Evolutionary conservation across 2,113 vertebrate genomes (phyloP), one percentile per base, ranked within the genome.

Genomic region (Tiliqua scincoides): DNA sequence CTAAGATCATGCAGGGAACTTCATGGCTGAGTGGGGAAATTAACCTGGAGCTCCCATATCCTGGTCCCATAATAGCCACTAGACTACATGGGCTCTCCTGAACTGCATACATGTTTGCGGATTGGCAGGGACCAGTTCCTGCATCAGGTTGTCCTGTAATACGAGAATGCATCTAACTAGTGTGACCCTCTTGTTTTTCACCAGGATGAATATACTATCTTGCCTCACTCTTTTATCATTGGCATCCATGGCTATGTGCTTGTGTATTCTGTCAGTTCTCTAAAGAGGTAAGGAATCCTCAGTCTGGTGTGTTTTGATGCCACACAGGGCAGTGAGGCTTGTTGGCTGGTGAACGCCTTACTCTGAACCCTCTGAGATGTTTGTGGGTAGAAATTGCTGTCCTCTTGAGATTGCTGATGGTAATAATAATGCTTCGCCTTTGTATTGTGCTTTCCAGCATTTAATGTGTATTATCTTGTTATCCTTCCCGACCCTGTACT

Each of bases 151-250:
- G 9, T 8, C n/a, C 21, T 52, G 17, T 35, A n/a, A 9, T 14
- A n/a, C n/a, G n/a, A 21, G 21, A 43, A 62, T 17, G 3, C 1
- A 14, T 80, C 12, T 18, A 18, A 62, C 18, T 63, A 14, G 21
- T 11, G 37, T 18, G 52, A 12, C 30, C 48, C 43, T 27, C n/a
- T 75, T 86, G 77, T 52, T 30, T 79, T 73, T n/a, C 88, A 87
- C 65, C 90, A 98, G 98, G 97, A 98, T 7, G 96, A 98, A 79
- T 97, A 98, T 91, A 97, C 97, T 73, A 97, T 98, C 95, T 97
- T 98, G 89, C 96, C 97, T 70, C 97, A 97, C 70, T 98, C 97
- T 84, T 97, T 98, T 90, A 87, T 97, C 91, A 97, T 97, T 90
- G 94, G 97, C 86, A 97, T 98, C 91, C 98, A 98, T 15, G 95